Evolutionary conservation across 2,797 vertebrate genomes (phyloP), one percentile per base, ranked within the genome.

Genomic region (Phalloptychus januarius): DNA sequence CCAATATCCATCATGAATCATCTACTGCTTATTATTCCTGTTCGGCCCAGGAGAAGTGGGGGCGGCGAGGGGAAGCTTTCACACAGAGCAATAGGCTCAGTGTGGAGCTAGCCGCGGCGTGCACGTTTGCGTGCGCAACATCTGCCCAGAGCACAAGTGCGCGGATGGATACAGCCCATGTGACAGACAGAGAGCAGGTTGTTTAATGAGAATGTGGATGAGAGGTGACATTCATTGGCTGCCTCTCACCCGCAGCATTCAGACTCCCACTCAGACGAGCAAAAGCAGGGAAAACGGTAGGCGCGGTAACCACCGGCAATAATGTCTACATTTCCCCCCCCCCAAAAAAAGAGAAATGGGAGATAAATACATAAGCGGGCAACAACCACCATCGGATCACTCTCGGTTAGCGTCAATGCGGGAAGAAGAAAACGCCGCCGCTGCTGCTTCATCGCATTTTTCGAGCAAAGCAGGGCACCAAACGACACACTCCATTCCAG

Each of bases 191-290:
- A 89, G 93, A 93, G 92, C 92, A 92, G 93, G 92, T 91, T 94
- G 93, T 93, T 93, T 94, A 95, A 95, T 95, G 93, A 94, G 94
- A 93, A 94, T 91, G 89, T 93, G 93, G 93, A 95, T 95, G 93
- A 93, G 94, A 93, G 94, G 93, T 95, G 94, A 94, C 94, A 94
- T 91, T 95, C 93, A 95, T 94, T 94, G 93, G 92, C 93, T 94
- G 90, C 91, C 86, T 91, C 90, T 90, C 92, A 92, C 91, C 81
- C 81, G 75, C 88, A 72, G 84, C 88, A 88, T 91, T 91, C 92
- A 93, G 86, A 90, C 89, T 90, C 86, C 87, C 91, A 91, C 89
- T 93, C 81, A 87, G 88, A 88, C n/a, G 48, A 91, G 87, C 78
- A 12, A 70, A 52, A 85, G 86, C 83, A 83, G 84, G 79, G 79